Evolutionary conservation across 1,140 invertebrate species (phyloP), one percentile per base, ranked within the genome.

Genomic region (Drosophila gunungcola): DNA sequence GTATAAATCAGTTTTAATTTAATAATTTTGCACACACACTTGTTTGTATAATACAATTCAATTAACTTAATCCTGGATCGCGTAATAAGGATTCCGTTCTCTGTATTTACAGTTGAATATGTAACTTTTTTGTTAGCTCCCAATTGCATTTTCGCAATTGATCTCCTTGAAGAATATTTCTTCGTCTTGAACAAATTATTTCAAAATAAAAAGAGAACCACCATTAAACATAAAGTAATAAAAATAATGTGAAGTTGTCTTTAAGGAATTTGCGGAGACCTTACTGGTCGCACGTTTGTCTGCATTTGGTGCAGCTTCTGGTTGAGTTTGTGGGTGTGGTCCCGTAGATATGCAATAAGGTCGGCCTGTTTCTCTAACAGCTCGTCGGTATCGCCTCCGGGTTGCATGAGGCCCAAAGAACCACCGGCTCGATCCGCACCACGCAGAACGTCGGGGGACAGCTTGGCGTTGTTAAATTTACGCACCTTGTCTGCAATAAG

Each of bases 291-390:
- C 32, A 85, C 77, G 78, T 72, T 83, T 16, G 85, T 75, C 55
- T 91, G 90, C 91, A 92, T 88, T 72, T 91, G 86, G 80, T 94
- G 93, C 36, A 94, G 63, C 73, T 93, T 94, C 77, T 93, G 91
- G 62, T 92, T 93, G 3, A 94, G 80, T 72, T 90, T 92, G 46
- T 90, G 90, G 53, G 93, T 93, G 36, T 94, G 93, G 62, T 94
- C 93, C 32, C 93, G 93, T 25, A 94, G 69, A 85, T 93, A 93
- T 45, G 89, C 77, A 49, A 94, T 94, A 4, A 93, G 85, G 76
- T 94, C 93, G 46, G 93, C 93, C 85, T 96, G 95, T 78, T 95
- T 95, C 88, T 95, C 94, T 41, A 95, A 92, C 53, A 96, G 93
- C 57, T 95, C 95, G 29, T 93, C 93, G 3, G 94, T 86, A 81